Conservation (phyloP, 1,140 invertebrate species). For the Drosophila chauvacae region DNA sequence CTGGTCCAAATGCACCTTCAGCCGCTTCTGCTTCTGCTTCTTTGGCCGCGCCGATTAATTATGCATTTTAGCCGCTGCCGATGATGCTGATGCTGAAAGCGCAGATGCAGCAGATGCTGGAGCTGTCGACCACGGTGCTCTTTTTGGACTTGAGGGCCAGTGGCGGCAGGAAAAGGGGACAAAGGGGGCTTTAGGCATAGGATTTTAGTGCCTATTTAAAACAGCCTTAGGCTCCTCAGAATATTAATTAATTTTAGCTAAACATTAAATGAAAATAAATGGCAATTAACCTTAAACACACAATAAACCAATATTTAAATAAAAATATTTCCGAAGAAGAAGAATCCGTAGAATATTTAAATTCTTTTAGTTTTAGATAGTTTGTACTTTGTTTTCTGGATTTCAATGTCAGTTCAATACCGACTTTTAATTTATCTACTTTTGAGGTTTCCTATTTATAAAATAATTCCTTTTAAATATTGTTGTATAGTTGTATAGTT, state of each 20-base stretch:
- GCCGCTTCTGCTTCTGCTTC: conserved; percentile 21
- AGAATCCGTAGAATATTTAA: neutral
- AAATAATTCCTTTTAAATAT: neutral
- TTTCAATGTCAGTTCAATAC: neutral
- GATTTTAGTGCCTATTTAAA: neutral
- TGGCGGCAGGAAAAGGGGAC: conserved; percentile 14
- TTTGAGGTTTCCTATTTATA: neutral
- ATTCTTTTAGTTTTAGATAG: too few species aligned
- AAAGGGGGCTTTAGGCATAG: neutral
- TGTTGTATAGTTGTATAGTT: neutral
- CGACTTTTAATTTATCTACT: too few species aligned
- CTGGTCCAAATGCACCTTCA: conserved; percentile 16
- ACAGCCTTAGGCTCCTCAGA: too few species aligned
- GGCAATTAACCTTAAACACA: neutral
- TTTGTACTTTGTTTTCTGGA: neutral
- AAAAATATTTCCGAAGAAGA: neutral
- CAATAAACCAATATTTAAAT: neutral
- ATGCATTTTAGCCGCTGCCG: conserved; percentile 73
- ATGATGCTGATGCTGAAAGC: conserved; percentile 26
- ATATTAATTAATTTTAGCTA: neutral
- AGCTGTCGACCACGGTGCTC: conserved; percentile 24
- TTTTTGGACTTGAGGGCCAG: conserved; percentile 8
- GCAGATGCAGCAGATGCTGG: conserved; percentile 29
- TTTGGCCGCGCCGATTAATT: conserved; percentile 63
- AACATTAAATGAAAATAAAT: neutral